These are phyloP conservation scores for Montipora capitata DNA, from an alignment of 92 coral and sea anemone species.

Conservation along the genomic window DNA sequence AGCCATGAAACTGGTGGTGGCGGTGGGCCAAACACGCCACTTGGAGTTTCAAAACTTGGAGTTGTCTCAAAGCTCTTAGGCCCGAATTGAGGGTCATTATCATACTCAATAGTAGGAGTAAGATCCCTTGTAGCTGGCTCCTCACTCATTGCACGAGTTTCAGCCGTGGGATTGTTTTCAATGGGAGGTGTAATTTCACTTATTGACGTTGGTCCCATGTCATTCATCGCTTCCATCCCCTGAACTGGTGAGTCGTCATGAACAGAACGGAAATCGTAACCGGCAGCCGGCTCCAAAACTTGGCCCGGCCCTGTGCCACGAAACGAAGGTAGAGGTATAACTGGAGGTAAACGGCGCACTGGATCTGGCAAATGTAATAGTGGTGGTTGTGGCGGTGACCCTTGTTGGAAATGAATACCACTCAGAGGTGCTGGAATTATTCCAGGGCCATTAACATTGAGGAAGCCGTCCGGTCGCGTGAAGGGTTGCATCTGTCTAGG, in stretches of 20 bases:
- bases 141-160: conserved; percentile 6
- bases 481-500: conserved; percentile 12
- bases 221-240: neutral
- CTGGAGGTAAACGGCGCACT: neutral
- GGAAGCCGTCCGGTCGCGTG: neutral
- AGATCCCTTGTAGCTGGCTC: neutral
- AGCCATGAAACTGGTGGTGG: conserved; percentile 25
- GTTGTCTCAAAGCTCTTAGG: conserved; percentile 11
- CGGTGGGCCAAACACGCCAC: conserved; percentile 4
- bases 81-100: neutral
- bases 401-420: conserved; percentile 25
- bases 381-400: neutral
- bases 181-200: neutral
- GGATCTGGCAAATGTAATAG: conserved; percentile 13
- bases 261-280: conserved; percentile 9
- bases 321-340: conserved; percentile 2
- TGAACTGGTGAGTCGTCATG: neutral
- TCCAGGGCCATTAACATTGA: neutral
- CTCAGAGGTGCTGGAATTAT: neutral
- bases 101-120: conserved; percentile 13
- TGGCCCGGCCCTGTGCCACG: neutral
- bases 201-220: neutral
- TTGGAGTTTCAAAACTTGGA: conserved; percentile 21
- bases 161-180: neutral
- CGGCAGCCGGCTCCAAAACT: neutral